A percentile compares a stretch with the other conserved stretches of the same genome.
Conservation (phyloP, 1,140 invertebrate genomes). For the Eriocheir sinensis region DNA sequence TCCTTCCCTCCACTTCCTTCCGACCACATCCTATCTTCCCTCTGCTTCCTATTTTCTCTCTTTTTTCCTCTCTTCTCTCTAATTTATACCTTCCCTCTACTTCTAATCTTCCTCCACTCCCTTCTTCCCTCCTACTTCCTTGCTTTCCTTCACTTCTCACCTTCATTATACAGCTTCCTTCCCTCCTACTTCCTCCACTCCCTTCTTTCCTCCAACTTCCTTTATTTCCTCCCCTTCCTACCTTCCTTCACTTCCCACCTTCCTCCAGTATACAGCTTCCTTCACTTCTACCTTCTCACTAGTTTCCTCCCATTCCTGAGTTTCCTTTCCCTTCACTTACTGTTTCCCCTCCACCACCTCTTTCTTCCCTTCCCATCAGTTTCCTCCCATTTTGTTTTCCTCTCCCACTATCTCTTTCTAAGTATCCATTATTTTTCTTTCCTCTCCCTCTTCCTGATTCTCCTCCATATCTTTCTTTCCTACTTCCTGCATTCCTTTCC, state of each 20-base stretch:
- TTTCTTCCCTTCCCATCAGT: background rate
- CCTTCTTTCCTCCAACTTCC: slow-evolving; percentile 9
- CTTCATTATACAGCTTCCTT: background rate
- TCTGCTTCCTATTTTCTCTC: background rate
- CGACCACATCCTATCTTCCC: background rate
- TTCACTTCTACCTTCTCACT: too few relatives aligned
- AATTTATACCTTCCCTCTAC: background rate
- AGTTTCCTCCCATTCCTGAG: background rate
- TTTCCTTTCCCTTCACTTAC: background rate
- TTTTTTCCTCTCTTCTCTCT: background rate
- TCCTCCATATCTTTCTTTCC: background rate
- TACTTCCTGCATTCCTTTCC: background rate
- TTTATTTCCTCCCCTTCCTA: background rate
- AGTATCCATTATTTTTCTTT: background rate
- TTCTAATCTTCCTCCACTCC: background rate
- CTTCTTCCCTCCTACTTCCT: background rate
- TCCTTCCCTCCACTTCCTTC: background rate
- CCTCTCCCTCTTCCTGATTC: background rate
- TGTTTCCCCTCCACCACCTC: background rate
- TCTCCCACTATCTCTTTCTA: background rate
- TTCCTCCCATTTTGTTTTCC: background rate
- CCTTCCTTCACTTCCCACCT: background rate
- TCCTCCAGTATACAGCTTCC: background rate
- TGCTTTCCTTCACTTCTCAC: background rate
- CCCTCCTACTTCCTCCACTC: background rate